A percentile compares a stretch with the other conserved stretches of the same genome.
Evolutionary conservation across 2,888 invertebrate species (phyloP).

Genomic region (Notodonta dromedarius): DNA sequence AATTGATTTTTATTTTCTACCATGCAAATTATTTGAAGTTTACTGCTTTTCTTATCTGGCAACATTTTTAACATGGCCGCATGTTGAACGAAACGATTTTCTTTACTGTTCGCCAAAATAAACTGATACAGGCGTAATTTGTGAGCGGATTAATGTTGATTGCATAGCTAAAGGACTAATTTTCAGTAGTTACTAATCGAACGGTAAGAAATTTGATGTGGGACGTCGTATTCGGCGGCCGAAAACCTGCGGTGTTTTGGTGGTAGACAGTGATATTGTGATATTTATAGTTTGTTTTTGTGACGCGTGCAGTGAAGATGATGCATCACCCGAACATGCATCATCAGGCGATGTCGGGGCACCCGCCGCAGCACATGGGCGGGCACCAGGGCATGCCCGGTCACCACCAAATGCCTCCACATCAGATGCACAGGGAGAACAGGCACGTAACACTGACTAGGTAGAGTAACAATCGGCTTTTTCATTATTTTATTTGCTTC

Average conservation of each 20-base stretch:
- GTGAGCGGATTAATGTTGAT: slow-evolving; percentile 72
- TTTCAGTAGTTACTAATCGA: slow-evolving; percentile 52
- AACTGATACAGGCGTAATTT: slow-evolving; percentile 64
- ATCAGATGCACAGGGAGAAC: slow-evolving; percentile 87
- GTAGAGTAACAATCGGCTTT: slow-evolving; percentile 72
- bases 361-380: slow-evolving; percentile 78
- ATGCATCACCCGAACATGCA: slow-evolving; percentile 85
- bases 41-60: slow-evolving; percentile 27
- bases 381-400: slow-evolving; percentile 74
- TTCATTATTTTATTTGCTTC: slow-evolving; percentile 62
- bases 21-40: neutral
- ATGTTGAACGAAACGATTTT: slow-evolving; percentile 91
- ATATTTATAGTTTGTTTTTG: slow-evolving; percentile 69
- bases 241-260: slow-evolving; percentile 70
- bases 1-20: neutral
- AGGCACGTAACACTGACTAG: slow-evolving; percentile 82
- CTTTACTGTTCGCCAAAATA: slow-evolving; percentile 91
- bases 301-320: slow-evolving; percentile 69
- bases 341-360: slow-evolving; percentile 82
- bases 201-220: slow-evolving; percentile 68
- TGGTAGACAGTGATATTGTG: slow-evolving; percentile 45
- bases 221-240: slow-evolving; percentile 47
- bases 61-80: slow-evolving; percentile 91
- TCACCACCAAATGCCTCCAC: slow-evolving; percentile 87
- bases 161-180: slow-evolving; percentile 57